These are phyloP conservation scores for Pseudomugil gertrudae DNA, from an alignment of 2,797 vertebrate genomes.

Conservation along the genomic window DNA sequence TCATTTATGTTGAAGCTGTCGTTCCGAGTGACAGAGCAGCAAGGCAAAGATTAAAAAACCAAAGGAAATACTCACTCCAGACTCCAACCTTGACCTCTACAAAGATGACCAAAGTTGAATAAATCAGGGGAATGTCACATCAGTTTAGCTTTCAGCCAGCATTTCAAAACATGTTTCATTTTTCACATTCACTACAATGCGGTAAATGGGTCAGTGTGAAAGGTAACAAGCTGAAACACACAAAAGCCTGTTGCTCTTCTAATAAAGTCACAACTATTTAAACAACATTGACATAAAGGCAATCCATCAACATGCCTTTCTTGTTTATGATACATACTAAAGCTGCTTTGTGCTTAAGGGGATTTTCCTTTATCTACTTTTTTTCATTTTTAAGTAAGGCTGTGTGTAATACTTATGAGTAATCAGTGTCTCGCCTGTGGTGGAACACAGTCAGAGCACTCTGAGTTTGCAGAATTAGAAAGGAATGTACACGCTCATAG, in stretches of 20 bases:
- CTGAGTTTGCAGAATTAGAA: no score
- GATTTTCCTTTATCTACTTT: no score
- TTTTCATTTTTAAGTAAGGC: no score
- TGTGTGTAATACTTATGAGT: no score
- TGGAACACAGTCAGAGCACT: no score
- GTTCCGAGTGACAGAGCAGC: constrained; percentile 18
- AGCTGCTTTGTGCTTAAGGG: no score
- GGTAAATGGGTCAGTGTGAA: neutral
- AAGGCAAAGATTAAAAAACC: neutral
- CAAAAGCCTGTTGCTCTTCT: constrained; percentile 27
- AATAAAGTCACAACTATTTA: neutral
- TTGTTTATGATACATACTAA: no score
- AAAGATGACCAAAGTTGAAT: constrained; percentile 7
- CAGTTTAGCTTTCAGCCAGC: neutral
- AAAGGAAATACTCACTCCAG: neutral
- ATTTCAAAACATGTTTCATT: neutral
- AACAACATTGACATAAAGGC: no score
- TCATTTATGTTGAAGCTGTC: constrained; percentile 32
- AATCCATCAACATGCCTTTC: no score
- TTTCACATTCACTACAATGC: neutral
- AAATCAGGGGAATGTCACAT: neutral
- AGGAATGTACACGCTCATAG: no score
- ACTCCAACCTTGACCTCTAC: constrained; percentile 31
- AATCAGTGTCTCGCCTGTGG: no score
- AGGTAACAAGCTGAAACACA: constrained; percentile 11